These are phyloP conservation scores for Drepana falcataria DNA, from an alignment of 2,888 invertebrate genomes.

Conservation along the genomic window DNA sequence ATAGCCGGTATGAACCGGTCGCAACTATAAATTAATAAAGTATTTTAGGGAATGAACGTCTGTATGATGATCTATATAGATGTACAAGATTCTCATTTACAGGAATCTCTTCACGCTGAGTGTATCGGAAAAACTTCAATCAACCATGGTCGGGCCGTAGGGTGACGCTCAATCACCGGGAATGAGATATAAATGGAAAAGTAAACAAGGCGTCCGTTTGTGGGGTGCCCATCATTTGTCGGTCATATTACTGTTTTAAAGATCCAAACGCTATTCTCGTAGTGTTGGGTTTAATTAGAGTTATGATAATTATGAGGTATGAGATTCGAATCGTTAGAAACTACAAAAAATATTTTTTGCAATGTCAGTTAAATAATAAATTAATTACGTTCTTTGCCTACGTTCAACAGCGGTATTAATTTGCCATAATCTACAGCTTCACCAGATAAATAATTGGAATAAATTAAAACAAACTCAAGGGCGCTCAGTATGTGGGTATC, in stretches of 20 bases:
- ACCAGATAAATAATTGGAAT: neutral
- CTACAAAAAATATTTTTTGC: too few relatives aligned
- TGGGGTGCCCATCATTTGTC: neutral
- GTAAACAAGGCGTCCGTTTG: constrained; percentile 29
- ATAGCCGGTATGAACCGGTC: too few relatives aligned
- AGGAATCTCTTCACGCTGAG: constrained; percentile 10
- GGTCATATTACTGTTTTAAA: too few relatives aligned
- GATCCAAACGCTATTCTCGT: too few relatives aligned
- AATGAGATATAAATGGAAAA: constrained; percentile 45
- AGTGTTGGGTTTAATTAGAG: too few relatives aligned
- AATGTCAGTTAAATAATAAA: too few relatives aligned
- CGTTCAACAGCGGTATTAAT: neutral
- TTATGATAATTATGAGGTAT: too few relatives aligned
- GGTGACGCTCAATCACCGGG: constrained; percentile 31
- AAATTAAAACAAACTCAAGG: neutral
- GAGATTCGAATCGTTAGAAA: too few relatives aligned
- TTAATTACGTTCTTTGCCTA: neutral
- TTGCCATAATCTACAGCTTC: neutral
- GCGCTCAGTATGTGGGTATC: neutral
- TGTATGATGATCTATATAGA: too few relatives aligned
- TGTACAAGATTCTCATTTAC: constrained; percentile 1
- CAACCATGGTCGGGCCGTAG: constrained; percentile 14
- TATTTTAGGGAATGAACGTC: too few relatives aligned
- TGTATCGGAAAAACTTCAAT: constrained; percentile 31
- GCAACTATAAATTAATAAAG: too few relatives aligned